phyloP scores from a whole-genome alignment of 1,140 invertebrate genomes.

The Drosophila triauraria region DNA sequence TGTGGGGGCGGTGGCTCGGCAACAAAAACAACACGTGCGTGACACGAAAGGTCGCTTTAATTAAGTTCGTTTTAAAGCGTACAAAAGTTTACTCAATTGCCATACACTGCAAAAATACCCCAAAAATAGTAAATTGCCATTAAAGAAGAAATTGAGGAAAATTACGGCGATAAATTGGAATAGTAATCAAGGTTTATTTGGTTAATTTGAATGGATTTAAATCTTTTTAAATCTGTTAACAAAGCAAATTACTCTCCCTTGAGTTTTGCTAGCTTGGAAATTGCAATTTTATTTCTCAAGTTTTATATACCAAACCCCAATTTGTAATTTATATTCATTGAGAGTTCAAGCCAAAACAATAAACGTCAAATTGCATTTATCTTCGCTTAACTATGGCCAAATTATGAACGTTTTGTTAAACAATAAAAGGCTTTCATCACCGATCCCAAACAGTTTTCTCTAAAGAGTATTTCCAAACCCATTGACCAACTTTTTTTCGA shows the following conservation, averaged over 20 bases:
- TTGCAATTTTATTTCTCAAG: not conserved
- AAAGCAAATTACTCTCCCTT: not conserved
- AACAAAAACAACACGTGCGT: conserved; percentile 48
- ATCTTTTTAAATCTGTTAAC: not conserved
- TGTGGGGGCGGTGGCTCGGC: conserved; percentile 13
- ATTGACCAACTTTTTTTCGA: conserved; percentile 29
- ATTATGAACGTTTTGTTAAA: conserved; percentile 1
- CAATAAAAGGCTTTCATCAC: conserved; percentile 13
- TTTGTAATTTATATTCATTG: not conserved
- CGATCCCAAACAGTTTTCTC: not conserved
- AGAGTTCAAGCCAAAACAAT: not conserved
- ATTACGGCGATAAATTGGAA: not conserved
- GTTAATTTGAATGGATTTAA: not conserved
- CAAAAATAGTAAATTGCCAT: not conserved
- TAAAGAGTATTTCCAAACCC: conserved; percentile 6
- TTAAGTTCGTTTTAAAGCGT: conserved; percentile 69
- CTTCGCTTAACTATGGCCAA: not conserved
- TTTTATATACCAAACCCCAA: not conserved
- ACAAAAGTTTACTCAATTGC: conserved; percentile 56
- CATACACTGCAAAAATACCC: conserved; percentile 31
- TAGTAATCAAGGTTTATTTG: not conserved
- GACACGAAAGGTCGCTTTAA: conserved; percentile 75
- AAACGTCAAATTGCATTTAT: not conserved
- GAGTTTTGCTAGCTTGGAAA: too few relatives aligned
- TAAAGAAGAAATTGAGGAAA: conserved; percentile 3